Evolutionary conservation across 1,140 invertebrate species (phyloP).

Genomic region (Monochamus saltuarius): DNA sequence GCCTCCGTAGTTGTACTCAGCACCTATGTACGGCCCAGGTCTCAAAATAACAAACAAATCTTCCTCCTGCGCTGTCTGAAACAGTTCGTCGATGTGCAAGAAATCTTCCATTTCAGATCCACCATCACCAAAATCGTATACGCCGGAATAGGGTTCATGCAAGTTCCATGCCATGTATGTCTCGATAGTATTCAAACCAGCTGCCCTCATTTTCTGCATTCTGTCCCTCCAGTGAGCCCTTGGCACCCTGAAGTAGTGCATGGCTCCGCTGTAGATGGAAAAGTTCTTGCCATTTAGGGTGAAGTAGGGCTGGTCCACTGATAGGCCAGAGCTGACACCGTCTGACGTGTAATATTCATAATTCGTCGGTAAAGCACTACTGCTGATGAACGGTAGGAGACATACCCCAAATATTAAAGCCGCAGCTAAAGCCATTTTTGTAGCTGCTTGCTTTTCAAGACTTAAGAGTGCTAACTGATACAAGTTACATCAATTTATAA

Average conservation of each 20-base stretch:
- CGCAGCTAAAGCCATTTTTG: too few relatives aligned
- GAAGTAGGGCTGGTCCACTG: slow-evolving; percentile 29
- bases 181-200: slow-evolving; percentile 83
- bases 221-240: slow-evolving; percentile 47
- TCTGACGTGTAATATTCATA: slow-evolving; percentile 38
- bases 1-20: slow-evolving; percentile 67
- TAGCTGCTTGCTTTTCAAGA: too few relatives aligned
- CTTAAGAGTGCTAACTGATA: too few relatives aligned
- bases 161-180: slow-evolving; percentile 94
- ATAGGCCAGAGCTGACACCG: slow-evolving; percentile 30
- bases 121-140: slow-evolving; percentile 69
- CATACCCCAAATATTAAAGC: too few relatives aligned
- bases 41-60: slow-evolving; percentile 81
- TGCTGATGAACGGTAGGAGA: too few relatives aligned
- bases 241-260: slow-evolving; percentile 89
- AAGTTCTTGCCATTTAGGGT: slow-evolving; percentile 37
- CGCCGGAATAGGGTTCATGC: slow-evolving; percentile 67
- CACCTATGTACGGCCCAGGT: slow-evolving; percentile 92
- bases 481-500: too few relatives aligned
- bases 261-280: slow-evolving; percentile 63
- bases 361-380: slow-evolving; percentile 21
- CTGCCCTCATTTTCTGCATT: slow-evolving; percentile 39
- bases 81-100: slow-evolving; percentile 62
- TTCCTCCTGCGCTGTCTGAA: slow-evolving; percentile 76
- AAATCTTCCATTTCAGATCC: slow-evolving; percentile 70